Evolutionary conservation across 2,797 vertebrate species (phyloP).

Genomic region (Uromys caudimaculatus): DNA sequence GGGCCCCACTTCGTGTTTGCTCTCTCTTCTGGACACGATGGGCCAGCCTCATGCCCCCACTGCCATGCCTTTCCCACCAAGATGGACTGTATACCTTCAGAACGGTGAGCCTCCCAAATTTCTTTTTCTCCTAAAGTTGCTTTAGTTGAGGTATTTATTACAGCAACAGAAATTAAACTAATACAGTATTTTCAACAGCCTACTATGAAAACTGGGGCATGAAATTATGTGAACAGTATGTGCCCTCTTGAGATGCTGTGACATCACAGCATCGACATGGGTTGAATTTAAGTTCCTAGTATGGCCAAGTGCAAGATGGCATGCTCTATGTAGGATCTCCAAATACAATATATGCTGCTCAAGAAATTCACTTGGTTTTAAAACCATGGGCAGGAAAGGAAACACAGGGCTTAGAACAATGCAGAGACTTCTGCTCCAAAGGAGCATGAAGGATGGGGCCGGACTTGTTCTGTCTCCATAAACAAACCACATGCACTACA

Average conservation of each 20-base stretch:
- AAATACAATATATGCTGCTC: not conserved
- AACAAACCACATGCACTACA: not conserved
- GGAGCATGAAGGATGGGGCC: not conserved
- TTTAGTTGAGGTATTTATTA: not conserved
- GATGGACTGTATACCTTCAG: not conserved
- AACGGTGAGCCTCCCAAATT: not conserved
- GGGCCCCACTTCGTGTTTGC: not conserved
- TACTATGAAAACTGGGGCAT: not conserved
- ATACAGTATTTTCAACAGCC: not conserved
- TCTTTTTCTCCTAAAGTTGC: not conserved
- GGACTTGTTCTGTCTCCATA: not conserved
- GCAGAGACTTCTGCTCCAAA: not conserved
- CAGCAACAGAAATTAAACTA: not conserved
- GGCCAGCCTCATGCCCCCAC: not conserved
- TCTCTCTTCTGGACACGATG: not conserved
- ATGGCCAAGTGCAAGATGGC: not conserved
- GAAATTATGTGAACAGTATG: not conserved
- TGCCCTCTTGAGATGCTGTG: not conserved
- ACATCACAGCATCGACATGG: not conserved
- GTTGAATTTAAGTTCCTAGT: not conserved
- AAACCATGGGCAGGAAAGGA: not conserved
- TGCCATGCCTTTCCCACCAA: not conserved
- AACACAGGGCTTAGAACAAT: not conserved
- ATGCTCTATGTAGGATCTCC: not conserved
- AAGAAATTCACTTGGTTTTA: not conserved